Conservation (phyloP, 2,888 invertebrate species). For the Pseudoips prasinana region DNA sequence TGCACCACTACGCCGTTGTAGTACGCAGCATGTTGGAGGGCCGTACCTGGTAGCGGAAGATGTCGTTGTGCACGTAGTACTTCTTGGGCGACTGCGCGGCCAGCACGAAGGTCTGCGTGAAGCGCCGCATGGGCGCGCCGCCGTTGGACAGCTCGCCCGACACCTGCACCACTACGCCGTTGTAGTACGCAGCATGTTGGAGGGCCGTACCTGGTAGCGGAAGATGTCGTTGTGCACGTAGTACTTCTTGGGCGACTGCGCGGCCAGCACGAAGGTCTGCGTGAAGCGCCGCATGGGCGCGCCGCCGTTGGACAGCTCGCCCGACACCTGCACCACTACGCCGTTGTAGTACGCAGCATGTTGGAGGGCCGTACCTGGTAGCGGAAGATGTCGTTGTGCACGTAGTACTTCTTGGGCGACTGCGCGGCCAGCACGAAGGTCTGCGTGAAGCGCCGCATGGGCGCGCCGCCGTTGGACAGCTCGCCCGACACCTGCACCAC, state of each 20-base stretch:
- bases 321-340: conserved; percentile 98
- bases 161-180: conserved; percentile 98
- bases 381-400: conserved; percentile 99
- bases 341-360: conserved; percentile 96
- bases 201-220: conserved; percentile 96
- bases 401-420: conserved; percentile 98
- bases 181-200: conserved; percentile 96
- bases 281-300: conserved; percentile 98
- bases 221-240: conserved; percentile 99
- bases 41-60: conserved; percentile 97
- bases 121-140: conserved; percentile 97
- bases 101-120: conserved; percentile 98
- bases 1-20: conserved; percentile 98
- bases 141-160: conserved; percentile 98
- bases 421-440: conserved; percentile 97
- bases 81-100: conserved; percentile 98
- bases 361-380: conserved; percentile 95
- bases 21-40: conserved; percentile 96
- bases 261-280: conserved; percentile 97
- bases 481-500: conserved; percentile 99
- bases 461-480: conserved; percentile 96
- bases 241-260: conserved; percentile 98
- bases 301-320: conserved; percentile 97
- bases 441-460: conserved; percentile 98
- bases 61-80: conserved; percentile 99